phyloP scores from a whole-genome alignment of 2,113 vertebrate genomes.

The Acanthisitta chloris region DNA sequence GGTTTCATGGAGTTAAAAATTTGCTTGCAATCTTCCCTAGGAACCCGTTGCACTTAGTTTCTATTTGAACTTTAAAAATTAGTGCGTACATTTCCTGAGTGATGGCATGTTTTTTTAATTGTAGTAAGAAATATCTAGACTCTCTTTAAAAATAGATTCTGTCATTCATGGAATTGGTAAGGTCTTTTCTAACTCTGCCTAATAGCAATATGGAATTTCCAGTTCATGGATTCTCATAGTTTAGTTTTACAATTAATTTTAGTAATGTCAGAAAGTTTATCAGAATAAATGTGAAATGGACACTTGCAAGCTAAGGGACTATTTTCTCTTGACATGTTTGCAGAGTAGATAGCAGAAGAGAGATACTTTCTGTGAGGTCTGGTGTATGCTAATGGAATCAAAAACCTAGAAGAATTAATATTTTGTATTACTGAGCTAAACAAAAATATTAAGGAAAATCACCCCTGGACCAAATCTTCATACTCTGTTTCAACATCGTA shows the following conservation, averaged over 20 bases:
- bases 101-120: background rate
- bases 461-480: background rate
- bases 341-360: background rate
- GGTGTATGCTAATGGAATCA: background rate
- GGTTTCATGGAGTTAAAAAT: background rate
- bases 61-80: background rate
- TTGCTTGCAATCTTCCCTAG: background rate
- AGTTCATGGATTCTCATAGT: background rate
- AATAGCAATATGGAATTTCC: background rate
- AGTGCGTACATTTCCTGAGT: background rate
- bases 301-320: background rate
- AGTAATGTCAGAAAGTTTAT: background rate
- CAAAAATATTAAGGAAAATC: background rate
- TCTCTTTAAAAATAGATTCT: background rate
- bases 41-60: background rate
- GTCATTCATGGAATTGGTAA: background rate
- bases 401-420: background rate
- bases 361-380: background rate
- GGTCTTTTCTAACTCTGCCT: background rate
- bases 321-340: background rate
- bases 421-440: background rate
- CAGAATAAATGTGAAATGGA: background rate
- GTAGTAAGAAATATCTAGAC: background rate
- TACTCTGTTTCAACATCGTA: background rate
- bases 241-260: background rate